Evolutionary conservation across 2,797 vertebrate species (phyloP).

Genomic region (Mus minutoides): DNA sequence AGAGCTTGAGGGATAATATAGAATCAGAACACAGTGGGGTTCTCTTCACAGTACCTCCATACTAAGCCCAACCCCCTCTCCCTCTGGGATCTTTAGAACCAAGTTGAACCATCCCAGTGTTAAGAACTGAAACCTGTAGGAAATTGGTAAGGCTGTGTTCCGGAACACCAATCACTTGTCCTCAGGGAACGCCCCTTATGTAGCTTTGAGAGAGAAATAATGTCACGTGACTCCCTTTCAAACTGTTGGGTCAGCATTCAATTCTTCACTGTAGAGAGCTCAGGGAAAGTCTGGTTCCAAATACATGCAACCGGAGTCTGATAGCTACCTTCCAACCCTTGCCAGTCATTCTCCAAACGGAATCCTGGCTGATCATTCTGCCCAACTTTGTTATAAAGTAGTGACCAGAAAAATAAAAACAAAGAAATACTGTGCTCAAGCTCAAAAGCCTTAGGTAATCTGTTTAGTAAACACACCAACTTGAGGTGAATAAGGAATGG

Average conservation of each 20-base stretch:
- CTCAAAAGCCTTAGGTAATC: not conserved
- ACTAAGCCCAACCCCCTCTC: not conserved
- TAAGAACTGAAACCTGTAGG: constrained; percentile 11
- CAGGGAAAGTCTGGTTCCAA: not conserved
- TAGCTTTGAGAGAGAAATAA: not conserved
- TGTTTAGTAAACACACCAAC: too few relatives aligned
- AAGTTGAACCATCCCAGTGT: not conserved
- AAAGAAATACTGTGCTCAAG: not conserved
- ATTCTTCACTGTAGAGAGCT: not conserved
- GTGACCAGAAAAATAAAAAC: not conserved
- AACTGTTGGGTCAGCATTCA: not conserved
- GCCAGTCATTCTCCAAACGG: not conserved
- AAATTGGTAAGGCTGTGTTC: not conserved
- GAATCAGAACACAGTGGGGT: not conserved
- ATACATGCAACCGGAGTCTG: not conserved
- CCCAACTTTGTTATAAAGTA: not conserved
- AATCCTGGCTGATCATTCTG: not conserved
- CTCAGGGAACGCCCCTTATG: not conserved
- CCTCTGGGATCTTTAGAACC: constrained; percentile 21
- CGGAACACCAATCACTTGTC: not conserved
- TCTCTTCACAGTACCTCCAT: constrained; percentile 29
- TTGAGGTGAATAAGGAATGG: not conserved
- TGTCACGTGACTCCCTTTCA: not conserved
- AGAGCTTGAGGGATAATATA: constrained; percentile 37
- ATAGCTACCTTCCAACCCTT: not conserved